These are phyloP conservation scores for Malurus splendens DNA, from an alignment of 2,797 vertebrate genomes.

Conservation along the genomic window DNA sequence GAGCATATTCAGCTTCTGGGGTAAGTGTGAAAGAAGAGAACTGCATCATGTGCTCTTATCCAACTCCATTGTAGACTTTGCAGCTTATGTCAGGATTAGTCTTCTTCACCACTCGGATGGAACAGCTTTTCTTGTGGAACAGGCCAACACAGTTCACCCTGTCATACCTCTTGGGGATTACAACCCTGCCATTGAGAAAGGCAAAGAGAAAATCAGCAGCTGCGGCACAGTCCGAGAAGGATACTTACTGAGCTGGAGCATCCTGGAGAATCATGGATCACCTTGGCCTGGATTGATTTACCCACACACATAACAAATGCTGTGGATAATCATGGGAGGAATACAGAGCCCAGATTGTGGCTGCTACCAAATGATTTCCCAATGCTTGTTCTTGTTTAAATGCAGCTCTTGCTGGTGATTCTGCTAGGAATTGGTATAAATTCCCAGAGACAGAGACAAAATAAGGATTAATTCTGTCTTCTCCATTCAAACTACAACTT, in stretches of 20 bases:
- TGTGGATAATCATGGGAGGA: neutral
- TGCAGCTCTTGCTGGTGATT: neutral
- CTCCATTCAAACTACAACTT: neutral
- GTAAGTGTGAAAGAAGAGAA: neutral
- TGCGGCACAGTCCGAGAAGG: neutral
- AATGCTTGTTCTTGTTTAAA: neutral
- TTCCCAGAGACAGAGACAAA: neutral
- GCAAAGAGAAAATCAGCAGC: neutral
- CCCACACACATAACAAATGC: neutral
- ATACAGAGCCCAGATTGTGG: neutral
- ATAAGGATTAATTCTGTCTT: neutral
- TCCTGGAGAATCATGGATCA: neutral
- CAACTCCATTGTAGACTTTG: conserved; percentile 43
- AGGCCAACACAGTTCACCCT: conserved; percentile 46
- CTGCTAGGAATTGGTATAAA: neutral
- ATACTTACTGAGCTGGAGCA: neutral
- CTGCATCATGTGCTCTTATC: neutral
- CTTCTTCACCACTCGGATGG: conserved; percentile 54
- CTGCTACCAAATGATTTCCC: neutral
- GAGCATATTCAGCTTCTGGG: neutral
- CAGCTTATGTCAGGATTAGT: conserved; percentile 47
- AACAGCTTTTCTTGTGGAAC: conserved; percentile 55
- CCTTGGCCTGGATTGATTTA: neutral
- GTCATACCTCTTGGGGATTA: conserved; percentile 44
- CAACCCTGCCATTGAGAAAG: conserved; percentile 38